Evolutionary conservation across 2,888 invertebrate species (phyloP), one percentile per base, ranked within the genome.

Genomic region (Escarpia spicata): DNA sequence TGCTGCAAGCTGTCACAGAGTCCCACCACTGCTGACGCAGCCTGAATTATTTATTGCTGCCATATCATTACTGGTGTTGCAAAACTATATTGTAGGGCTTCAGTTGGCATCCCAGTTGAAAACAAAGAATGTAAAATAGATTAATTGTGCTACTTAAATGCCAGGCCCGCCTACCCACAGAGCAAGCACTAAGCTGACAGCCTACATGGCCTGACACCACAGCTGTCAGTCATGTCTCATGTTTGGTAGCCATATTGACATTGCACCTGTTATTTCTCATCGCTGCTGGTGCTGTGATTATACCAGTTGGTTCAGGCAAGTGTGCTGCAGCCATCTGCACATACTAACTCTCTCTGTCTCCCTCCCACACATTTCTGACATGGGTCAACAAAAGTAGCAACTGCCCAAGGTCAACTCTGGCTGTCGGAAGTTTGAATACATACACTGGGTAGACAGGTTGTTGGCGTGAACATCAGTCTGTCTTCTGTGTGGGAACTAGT

Each of bases 241-340:
- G 75, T 75, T 26, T 75, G 75, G 75, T 75, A 75, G 75, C 75
- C 75, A 75, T 75, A 75, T 75, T 75, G 75, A 75, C 75, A 75
- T 75, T 75, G 75, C 75, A 75, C 75, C 75, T 75, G 75, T 75
- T 75, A 75, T 26, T 75, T n/a, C 6, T 75, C 75, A 75, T 75
- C 75, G 75, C 26, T 19, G 26, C 75, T 75, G 6, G 26, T 75
- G 26, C 19, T 26, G 75, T 4, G 19, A 3, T 75, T 75, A 19
- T 75, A 26, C 26, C 75, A 19, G 26, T n/a, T 75, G 75, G 52
- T 26, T 75, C n/a, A 75, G 75, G n/a, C 75, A 75, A 75, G 75
- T 75, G 75, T 75, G 75, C 75, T 52, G n/a, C 75, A 26, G 75
- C 75, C n/a, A 26, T 75, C 75, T 75, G 75, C 6, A 6, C 75